Conservation (phyloP, 2,888 invertebrate species). For the Morpho achilles region DNA sequence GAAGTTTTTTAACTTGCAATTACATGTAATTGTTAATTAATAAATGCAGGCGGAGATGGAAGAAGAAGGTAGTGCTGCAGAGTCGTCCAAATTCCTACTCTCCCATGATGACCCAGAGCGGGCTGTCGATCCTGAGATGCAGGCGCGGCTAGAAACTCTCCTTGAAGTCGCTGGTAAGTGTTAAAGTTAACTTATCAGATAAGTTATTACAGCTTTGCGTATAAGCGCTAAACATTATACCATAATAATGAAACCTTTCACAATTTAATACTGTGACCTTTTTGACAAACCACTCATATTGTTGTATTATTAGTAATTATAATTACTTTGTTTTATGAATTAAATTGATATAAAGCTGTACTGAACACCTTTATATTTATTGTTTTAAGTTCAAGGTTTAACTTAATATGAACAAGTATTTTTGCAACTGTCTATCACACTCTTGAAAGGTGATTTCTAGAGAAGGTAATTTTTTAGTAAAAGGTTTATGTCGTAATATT, state of each 20-base stretch:
- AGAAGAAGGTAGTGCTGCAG: constrained; percentile 67
- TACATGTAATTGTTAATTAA: neutral
- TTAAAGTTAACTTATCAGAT: constrained; percentile 4
- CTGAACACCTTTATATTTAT: too few species aligned
- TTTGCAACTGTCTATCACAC: too few species aligned
- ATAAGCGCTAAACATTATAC: neutral
- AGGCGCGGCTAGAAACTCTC: constrained; percentile 93
- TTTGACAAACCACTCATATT: constrained; percentile 7
- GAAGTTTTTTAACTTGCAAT: neutral
- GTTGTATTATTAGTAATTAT: neutral
- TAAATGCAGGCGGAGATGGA: constrained; percentile 70
- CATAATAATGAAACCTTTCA: constrained; percentile 9
- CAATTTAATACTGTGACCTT: constrained; percentile 14
- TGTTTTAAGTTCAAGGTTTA: too few species aligned
- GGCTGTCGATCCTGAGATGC: constrained; percentile 90
- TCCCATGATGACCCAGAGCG: constrained; percentile 81
- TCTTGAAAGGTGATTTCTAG: too few species aligned
- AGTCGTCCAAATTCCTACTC: constrained; percentile 72
- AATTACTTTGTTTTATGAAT: neutral
- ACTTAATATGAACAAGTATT: too few species aligned
- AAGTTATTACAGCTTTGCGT: neutral
- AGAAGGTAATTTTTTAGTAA: too few species aligned
- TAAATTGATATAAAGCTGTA: too few species aligned
- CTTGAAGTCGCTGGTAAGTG: constrained; percentile 91
- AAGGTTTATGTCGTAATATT: too few species aligned